phyloP scores from a whole-genome alignment of 1,140 invertebrate genomes.

The Drosophila lacteicornis region DNA sequence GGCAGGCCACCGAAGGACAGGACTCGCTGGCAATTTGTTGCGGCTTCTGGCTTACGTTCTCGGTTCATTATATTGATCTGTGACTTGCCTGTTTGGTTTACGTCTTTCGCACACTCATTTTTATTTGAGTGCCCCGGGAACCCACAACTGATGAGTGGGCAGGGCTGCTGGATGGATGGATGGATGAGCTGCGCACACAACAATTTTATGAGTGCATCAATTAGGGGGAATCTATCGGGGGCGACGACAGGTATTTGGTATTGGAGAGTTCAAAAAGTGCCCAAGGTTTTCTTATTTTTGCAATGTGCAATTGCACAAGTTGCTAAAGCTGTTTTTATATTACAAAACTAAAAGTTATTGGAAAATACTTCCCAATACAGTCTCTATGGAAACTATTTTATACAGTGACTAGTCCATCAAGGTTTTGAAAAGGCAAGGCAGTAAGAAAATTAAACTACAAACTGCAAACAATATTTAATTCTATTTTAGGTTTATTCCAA shows the following conservation, averaged over 20 bases:
- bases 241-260: neutral
- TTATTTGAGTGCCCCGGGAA: slow-evolving; percentile 35
- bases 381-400: neutral
- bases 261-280: neutral
- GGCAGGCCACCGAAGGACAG: slow-evolving; percentile 4
- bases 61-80: slow-evolving; percentile 59
- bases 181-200: neutral
- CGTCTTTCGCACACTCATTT: slow-evolving; percentile 52
- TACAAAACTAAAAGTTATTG: too few species aligned
- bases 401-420: neutral
- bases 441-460: neutral
- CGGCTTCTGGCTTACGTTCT: slow-evolving; percentile 49
- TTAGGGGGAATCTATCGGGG: slow-evolving; percentile 2
- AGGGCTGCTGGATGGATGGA: neutral
- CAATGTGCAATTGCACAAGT: neutral
- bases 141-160: slow-evolving; percentile 9
- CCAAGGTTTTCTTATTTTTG: neutral
- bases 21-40: slow-evolving; percentile 51
- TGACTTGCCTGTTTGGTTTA: slow-evolving; percentile 27
- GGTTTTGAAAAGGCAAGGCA: too few species aligned
- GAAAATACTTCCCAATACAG: neutral
- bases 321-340: neutral
- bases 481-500: neutral
- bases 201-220: slow-evolving; percentile 33
- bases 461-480: neutral